These are phyloP conservation scores for Neoscelio sp. DNA, from an alignment of 2,888 invertebrate species.

Conservation along the genomic window DNA sequence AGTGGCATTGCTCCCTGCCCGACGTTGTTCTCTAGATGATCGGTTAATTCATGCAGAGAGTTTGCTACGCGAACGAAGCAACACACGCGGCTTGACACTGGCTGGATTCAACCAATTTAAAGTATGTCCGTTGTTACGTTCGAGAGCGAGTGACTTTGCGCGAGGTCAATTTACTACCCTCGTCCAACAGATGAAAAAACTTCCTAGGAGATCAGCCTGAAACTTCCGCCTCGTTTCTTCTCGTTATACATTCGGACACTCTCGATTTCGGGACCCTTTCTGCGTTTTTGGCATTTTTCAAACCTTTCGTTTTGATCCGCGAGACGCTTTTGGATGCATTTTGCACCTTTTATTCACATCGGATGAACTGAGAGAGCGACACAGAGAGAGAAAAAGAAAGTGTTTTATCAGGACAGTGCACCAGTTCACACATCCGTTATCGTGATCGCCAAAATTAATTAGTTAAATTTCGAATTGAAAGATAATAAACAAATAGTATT, in stretches of 20 bases:
- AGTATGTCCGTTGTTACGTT: slow-evolving; percentile 36
- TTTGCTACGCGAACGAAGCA: slow-evolving; percentile 62
- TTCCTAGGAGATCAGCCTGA: slow-evolving; percentile 40
- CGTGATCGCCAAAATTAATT: too few species aligned
- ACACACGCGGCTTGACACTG: slow-evolving; percentile 67
- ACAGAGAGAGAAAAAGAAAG: not conserved
- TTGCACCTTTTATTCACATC: slow-evolving; percentile 44
- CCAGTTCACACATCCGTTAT: too few species aligned
- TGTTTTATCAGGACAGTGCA: not conserved
- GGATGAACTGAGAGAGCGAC: slow-evolving; percentile 10
- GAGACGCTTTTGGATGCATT: slow-evolving; percentile 22
- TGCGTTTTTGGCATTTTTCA: slow-evolving; percentile 36
- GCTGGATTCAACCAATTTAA: slow-evolving; percentile 58
- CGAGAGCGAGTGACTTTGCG: slow-evolving; percentile 62
- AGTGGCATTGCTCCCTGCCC: slow-evolving; percentile 89
- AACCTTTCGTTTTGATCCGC: slow-evolving; percentile 21
- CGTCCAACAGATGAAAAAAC: slow-evolving; percentile 33
- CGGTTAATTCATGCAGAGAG: slow-evolving; percentile 67
- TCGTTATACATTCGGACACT: slow-evolving; percentile 58
- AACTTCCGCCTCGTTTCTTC: slow-evolving; percentile 59
- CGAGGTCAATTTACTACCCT: slow-evolving; percentile 41
- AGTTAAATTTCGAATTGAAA: too few species aligned
- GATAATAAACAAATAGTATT: too few species aligned
- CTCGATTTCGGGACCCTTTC: slow-evolving; percentile 70
- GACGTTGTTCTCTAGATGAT: slow-evolving; percentile 86